These are phyloP conservation scores for Mastigias papua DNA, from an alignment of 30 jellyfish, hydroid and myxozoan genomes.

Conservation along the genomic window DNA sequence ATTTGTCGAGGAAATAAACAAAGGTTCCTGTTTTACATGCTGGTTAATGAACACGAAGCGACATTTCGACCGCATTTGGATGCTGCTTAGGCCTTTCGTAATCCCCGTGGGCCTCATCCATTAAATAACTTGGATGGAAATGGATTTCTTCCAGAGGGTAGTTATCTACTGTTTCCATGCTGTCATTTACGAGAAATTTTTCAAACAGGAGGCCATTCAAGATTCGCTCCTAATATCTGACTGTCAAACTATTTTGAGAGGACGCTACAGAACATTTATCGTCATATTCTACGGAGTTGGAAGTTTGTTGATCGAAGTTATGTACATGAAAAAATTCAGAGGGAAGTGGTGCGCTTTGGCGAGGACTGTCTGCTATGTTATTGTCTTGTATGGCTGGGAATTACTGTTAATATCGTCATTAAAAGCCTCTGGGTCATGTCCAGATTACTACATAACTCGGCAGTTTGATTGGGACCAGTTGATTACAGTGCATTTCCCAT, in stretches of 20 bases:
- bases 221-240: conserved; percentile 26
- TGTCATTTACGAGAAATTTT: conserved; percentile 35
- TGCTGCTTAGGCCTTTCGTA: conserved; percentile 15
- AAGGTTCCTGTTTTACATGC: background rate
- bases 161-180: conserved; percentile 41
- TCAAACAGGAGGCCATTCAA: conserved; percentile 22
- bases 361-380: conserved; percentile 24
- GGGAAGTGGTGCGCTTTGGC: conserved; percentile 25
- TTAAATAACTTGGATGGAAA: too few species aligned
- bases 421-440: conserved; percentile 35
- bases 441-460: conserved; percentile 18
- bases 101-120: too few species aligned
- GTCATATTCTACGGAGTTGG: conserved; percentile 49
- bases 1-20: background rate
- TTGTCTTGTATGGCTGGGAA: conserved; percentile 34
- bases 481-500: conserved; percentile 30
- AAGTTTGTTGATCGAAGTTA: conserved; percentile 25
- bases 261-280: conserved; percentile 31
- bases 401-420: conserved; percentile 19
- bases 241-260: conserved; percentile 36
- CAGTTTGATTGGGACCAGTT: conserved; percentile 43
- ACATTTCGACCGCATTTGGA: background rate
- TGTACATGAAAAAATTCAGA: conserved; percentile 23
- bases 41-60: background rate
- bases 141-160: conserved; percentile 64